Evolutionary conservation across 2,113 vertebrate genomes (phyloP), one percentile per base, ranked within the genome.

Genomic region (Orycteropus afer): DNA sequence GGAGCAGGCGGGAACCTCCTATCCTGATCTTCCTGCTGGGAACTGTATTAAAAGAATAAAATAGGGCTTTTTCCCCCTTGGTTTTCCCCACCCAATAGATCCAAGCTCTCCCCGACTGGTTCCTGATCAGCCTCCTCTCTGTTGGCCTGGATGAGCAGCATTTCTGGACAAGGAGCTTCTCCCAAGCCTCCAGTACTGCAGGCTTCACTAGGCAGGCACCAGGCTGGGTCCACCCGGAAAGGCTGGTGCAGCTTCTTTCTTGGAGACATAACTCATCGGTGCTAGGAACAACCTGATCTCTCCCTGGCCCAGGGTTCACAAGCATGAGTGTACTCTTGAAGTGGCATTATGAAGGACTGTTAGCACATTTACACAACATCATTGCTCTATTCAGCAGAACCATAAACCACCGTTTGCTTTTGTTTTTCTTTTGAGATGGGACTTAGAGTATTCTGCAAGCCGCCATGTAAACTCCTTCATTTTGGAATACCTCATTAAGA

Each of bases 1-100:
- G 99, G 97, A 99, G 99, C 98, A 99, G 98, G 95, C 99, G 99
- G 93, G 99, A 99, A 96, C 99, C 99, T 98, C 99, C 99, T 95
- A 99, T 99, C 94, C 99, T 99, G 97, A 99, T 99, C 99, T 99
- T 99, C 96, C 99, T 99, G 97, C 98, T 99, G 91, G 99, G 99
- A 97, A 98, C 99, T 99, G 98, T 97, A 99, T 99, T 98, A 69
- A 99, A 98, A 99, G 98, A 99, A 99, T 99, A 98, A 99, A 96
- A 98, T 98, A 98, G 98, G 98, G 98, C 98, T 98, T 98, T 98
- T 95, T 97, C 98, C 98, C 97, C 98, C 95, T 98, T 98, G 98
- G 98, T 92, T 97, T 96, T 97, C 98, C 97, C 97, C 98, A 82
- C 98, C 96, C 14, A 96, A 77, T 95, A 98, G 91, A 97, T 83